Evolutionary conservation across 1,140 invertebrate genomes (phyloP), one percentile per base, ranked within the genome.

Genomic region (Frieseomelitta varia): DNA sequence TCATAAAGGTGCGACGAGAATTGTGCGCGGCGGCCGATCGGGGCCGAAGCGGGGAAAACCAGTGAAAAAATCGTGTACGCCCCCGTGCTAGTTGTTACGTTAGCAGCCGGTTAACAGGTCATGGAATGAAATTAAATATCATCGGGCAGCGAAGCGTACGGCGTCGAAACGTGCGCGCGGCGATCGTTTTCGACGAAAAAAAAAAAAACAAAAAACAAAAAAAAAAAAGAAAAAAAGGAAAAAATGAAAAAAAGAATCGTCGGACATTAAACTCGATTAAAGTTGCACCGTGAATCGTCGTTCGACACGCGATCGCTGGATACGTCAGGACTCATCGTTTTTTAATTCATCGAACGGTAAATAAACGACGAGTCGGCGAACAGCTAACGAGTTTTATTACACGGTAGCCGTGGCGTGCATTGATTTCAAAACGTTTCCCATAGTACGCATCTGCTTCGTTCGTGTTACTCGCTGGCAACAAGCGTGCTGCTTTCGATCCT

Each of bases 91-190:
- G 15, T 21, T n/a, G 47, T 30, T 30, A 30, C 1, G 30, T 17
- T 47, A 61, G 12, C 24, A 17, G 4, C 51, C 34, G 10, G 39
- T 76, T 73, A 30, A 61, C 72, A 39, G 67, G 55, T 84, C 58
- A 67, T 53, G 47, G 24, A 56, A 84, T 51, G 24, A 72, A 84
- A 75, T 88, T 72, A 77, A 67, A 79, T 63, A 58, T 80, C 75
- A 27, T 61, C 56, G 19, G 30, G n/a, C 24, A 56, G 27, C 51
- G 53, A 24, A n/a, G 14, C 34, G 21, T 39, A 47, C 39, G 58
- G n/a, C 58, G 24, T 2, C 11, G 58, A 21, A 24, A 61, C 58
- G 58, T 21, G 12, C 19, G 10, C 67, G 14, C 1, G 55, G 30
- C 55, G 34, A 58, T 24, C 67, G 12, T 11, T 58, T 61, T 55